phyloP scores from a whole-genome alignment of 2,888 invertebrate species.

The Globia sparganii region DNA sequence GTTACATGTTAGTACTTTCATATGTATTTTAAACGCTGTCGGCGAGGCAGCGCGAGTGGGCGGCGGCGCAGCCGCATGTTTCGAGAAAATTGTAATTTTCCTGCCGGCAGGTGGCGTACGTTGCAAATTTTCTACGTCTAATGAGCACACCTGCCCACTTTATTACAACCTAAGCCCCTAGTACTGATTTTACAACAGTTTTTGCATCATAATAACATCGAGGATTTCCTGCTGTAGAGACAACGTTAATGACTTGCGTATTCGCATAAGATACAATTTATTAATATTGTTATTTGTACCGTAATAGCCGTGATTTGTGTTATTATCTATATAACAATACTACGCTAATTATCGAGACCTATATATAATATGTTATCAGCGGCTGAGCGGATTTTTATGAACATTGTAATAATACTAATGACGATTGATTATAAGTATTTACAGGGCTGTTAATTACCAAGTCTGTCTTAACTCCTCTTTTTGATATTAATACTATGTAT shows the following conservation, averaged over 20 bases:
- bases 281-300: slow-evolving; percentile 18
- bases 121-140: slow-evolving; percentile 80
- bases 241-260: slow-evolving; percentile 40
- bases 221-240: slow-evolving; percentile 72
- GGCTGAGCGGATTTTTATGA: slow-evolving; percentile 10
- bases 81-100: slow-evolving; percentile 85
- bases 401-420: slow-evolving; percentile 1
- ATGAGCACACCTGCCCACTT: slow-evolving; percentile 72
- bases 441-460: not conserved
- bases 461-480: not conserved
- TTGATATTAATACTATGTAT: not conserved
- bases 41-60: slow-evolving; percentile 38
- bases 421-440: not conserved
- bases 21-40: slow-evolving; percentile 54
- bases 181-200: slow-evolving; percentile 74
- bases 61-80: slow-evolving; percentile 56
- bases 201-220: slow-evolving; percentile 75
- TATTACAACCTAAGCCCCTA: slow-evolving; percentile 55
- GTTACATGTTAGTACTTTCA: slow-evolving; percentile 36
- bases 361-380: not conserved
- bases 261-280: slow-evolving; percentile 31
- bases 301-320: slow-evolving; percentile 23
- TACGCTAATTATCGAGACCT: not conserved
- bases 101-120: slow-evolving; percentile 78
- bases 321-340: slow-evolving; percentile 4